Conservation (phyloP, 2,888 invertebrate species). For the Chalcis sispes region DNA sequence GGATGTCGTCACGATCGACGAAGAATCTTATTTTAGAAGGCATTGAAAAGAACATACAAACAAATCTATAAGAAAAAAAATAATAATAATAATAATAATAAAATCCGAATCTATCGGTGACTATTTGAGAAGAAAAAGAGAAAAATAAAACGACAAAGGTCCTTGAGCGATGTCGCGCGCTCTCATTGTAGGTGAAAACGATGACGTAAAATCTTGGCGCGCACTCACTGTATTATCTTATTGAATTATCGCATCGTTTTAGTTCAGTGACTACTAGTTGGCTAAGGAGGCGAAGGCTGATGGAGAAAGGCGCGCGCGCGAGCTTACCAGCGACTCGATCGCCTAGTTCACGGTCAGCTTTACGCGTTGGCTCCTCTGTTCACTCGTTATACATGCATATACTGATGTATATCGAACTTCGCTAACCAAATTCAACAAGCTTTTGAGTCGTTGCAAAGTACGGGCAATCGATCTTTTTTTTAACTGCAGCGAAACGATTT, state of each 20-base stretch:
- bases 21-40: no score
- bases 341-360: slow-evolving; percentile 63
- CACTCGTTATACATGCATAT: no score
- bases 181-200: background rate
- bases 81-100: no score
- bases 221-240: slow-evolving; percentile 53
- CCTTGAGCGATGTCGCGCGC: background rate
- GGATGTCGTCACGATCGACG: no score
- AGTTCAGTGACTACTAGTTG: slow-evolving; percentile 13
- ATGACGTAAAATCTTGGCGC: slow-evolving; percentile 18
- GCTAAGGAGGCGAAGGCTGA: slow-evolving; percentile 61
- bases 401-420: no score
- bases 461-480: no score
- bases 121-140: background rate
- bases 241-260: slow-evolving; percentile 56
- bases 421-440: no score
- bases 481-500: no score
- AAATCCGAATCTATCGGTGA: no score
- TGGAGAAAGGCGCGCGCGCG: slow-evolving; percentile 61
- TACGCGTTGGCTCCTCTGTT: slow-evolving; percentile 45
- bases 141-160: slow-evolving; percentile 8
- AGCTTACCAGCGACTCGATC: background rate
- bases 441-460: no score
- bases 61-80: no score
- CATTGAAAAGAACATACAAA: no score